These are phyloP conservation scores for Adineta ricciae DNA, from an alignment of 2,888 invertebrate genomes.

Conservation along the genomic window DNA sequence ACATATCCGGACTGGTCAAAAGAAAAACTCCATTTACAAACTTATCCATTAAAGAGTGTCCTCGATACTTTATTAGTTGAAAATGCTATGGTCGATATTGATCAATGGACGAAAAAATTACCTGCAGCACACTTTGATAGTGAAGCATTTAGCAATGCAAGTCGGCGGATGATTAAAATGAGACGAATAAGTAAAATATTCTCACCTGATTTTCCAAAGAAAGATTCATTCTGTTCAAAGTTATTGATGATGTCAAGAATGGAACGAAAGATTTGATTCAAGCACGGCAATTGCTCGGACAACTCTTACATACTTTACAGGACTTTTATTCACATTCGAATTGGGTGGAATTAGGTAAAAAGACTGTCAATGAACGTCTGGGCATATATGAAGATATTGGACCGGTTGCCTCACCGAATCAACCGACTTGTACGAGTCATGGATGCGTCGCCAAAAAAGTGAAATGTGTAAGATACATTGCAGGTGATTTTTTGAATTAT, in stretches of 20 bases:
- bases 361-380: constrained; percentile 7
- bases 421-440: neutral
- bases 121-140: constrained; percentile 30
- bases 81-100: constrained; percentile 24
- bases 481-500: too few relatives aligned
- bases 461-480: neutral
- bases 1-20: neutral
- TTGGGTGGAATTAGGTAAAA: constrained; percentile 28
- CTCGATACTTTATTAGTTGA: neutral
- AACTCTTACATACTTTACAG: constrained; percentile 27
- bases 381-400: neutral
- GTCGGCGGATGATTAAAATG: constrained; percentile 23
- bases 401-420: neutral
- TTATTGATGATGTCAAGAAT: neutral
- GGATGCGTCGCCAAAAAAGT: neutral
- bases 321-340: constrained; percentile 33
- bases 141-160: constrained; percentile 24
- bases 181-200: neutral
- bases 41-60: neutral
- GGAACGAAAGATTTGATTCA: neutral
- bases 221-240: neutral
- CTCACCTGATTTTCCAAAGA: neutral
- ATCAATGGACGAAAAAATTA: constrained; percentile 24
- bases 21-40: neutral
- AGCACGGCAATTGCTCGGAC: constrained; percentile 17